A percentile compares a stretch with the other conserved stretches of the same genome.
Evolutionary conservation across 2,797 vertebrate genomes (phyloP).

Genomic region (Coluber constrictor): DNA sequence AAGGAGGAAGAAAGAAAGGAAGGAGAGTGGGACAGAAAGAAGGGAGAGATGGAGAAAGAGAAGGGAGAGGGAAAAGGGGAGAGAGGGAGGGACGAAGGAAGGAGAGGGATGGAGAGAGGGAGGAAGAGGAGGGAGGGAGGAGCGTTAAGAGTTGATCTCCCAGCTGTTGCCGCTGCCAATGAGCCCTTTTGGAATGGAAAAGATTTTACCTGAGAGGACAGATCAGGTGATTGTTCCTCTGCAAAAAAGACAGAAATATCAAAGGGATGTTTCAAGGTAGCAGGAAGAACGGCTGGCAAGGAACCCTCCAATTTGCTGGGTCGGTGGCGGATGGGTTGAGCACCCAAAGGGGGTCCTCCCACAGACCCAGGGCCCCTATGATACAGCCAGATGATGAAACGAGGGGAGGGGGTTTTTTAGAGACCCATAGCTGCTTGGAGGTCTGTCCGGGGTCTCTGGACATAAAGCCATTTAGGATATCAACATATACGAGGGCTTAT

Average conservation of each 20-base stretch:
- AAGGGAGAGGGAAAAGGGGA: not conserved
- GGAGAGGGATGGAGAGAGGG: not conserved
- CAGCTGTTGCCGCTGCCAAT: not conserved
- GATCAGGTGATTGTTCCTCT: constrained; percentile 65
- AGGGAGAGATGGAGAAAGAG: too few species aligned
- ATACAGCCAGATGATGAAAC: not conserved
- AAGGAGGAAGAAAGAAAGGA: too few species aligned
- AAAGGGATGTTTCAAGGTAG: not conserved
- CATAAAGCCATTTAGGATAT: not conserved
- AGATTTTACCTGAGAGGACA: constrained; percentile 68
- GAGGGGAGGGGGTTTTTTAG: not conserved
- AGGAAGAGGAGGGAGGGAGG: not conserved
- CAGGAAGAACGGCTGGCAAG: not conserved
- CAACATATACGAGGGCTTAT: not conserved
- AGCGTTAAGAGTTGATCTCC: not conserved
- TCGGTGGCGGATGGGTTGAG: not conserved
- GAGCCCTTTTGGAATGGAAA: not conserved
- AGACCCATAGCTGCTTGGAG: not conserved
- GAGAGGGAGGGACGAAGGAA: not conserved
- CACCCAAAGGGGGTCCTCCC: too few species aligned
- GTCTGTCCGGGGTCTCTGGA: not conserved
- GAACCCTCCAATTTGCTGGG: not conserved
- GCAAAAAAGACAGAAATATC: constrained; percentile 43
- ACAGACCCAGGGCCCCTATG: not conserved
- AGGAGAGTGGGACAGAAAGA: too few species aligned